Conservation (phyloP, 2,888 invertebrate species). For the Sceliomorpha sp. region DNA sequence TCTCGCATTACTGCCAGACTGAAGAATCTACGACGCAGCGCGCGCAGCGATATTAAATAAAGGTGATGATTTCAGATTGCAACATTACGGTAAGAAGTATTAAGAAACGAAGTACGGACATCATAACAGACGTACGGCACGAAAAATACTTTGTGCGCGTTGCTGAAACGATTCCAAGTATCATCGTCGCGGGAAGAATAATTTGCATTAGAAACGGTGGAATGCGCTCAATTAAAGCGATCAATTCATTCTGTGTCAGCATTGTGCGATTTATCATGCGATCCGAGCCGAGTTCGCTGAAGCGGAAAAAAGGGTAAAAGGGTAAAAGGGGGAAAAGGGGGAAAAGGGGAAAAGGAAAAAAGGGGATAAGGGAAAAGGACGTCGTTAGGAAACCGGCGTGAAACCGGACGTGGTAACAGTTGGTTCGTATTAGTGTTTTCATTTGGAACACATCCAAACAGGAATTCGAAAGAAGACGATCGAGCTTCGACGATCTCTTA, state of each 20-base stretch:
- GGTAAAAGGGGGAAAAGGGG: slow-evolving; percentile 1
- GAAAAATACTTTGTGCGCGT: not conserved
- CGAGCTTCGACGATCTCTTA: slow-evolving; percentile 48
- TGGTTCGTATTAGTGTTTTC: slow-evolving; percentile 55
- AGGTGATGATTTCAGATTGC: too few relatives aligned
- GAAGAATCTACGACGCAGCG: too few relatives aligned
- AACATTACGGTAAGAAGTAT: too few relatives aligned
- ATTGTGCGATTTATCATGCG: slow-evolving; percentile 36
- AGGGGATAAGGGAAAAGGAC: slow-evolving; percentile 5
- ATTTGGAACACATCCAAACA: slow-evolving; percentile 55
- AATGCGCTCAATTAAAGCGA: slow-evolving; percentile 39
- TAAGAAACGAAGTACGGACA: too few relatives aligned
- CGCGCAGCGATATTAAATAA: too few relatives aligned
- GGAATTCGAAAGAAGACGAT: slow-evolving; percentile 49
- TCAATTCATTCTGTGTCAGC: slow-evolving; percentile 35
- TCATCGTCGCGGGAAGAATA: slow-evolving; percentile 3
- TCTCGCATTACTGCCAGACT: too few relatives aligned
- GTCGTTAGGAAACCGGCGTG: slow-evolving; percentile 40
- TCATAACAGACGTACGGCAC: not conserved
- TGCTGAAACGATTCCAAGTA: slow-evolving; percentile 3
- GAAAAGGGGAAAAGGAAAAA: slow-evolving; percentile 7
- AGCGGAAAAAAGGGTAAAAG: slow-evolving; percentile 10
- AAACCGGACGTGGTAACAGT: slow-evolving; percentile 53
- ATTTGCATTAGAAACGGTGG: slow-evolving; percentile 27
- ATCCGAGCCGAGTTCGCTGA: slow-evolving; percentile 22